Base-by-base conservation (phyloP, 1,140 invertebrate genomes). In the Danaus plexippus region DNA sequence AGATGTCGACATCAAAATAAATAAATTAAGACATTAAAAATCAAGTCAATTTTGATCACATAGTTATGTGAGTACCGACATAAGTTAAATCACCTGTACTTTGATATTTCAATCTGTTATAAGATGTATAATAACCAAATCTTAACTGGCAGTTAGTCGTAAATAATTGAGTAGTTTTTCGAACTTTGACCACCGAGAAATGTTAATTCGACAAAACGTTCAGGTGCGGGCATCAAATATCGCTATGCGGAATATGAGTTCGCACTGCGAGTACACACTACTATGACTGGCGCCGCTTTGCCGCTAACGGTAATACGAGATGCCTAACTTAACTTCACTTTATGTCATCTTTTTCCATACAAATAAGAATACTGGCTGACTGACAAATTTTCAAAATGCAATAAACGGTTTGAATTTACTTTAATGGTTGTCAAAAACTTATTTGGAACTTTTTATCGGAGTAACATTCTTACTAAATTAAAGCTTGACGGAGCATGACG, bases 301-400 rank as follows among this genome's bases (percentile, higher is more conserved):
- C 54, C 66, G 64, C 61, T 83, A 83, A 83, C 80, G 80, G 80
- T 83, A 83, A 80, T 74, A 75, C 77, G 61, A 83, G 73, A 80
- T 77, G 68, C 73, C 75, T 73, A 69, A 69, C 66, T 67, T 66
- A 68, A 66, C 69, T 67, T 72, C 58, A 71, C 58, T 67, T 59
- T 65, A 63, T 60, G 64, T 61, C 53, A 50, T 73, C 64, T 63
- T 68, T 67, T 71, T 61, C 64, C 47, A 53, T 53, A 57, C 58
- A 57, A 68, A 66, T 62, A 66, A 50, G 64, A 62, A 13, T 48
- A 47, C 55, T 67, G 59, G 60, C 64, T 61, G 59, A 63, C 53
- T 8, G 32, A 42, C n/a, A 47, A 18, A 22, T 12, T 10, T 55
- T 47, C 54, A 48, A 9, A 49, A 42, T 18, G 48, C 8, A 41